A percentile compares a stretch with the other conserved stretches of the same genome.
Conservation (phyloP, 1,140 invertebrate genomes). For the Macrocentrus cingulum region DNA sequence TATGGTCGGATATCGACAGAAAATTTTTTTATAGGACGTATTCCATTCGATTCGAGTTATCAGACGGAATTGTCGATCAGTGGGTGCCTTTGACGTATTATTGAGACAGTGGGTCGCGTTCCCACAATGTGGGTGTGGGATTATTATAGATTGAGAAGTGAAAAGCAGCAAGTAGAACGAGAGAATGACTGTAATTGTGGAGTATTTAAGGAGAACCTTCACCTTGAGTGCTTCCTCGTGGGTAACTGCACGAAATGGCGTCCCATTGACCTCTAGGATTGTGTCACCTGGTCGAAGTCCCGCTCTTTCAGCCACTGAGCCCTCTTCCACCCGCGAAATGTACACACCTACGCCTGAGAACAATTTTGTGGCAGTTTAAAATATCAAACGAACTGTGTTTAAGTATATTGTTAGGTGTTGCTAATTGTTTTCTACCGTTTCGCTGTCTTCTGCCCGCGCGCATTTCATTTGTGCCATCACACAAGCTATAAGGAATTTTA, state of each 20-base stretch:
- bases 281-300: constrained; percentile 85
- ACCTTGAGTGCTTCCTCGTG: constrained; percentile 88
- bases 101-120: too few relatives aligned
- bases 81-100: too few relatives aligned
- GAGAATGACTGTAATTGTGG: neutral
- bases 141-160: too few relatives aligned
- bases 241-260: constrained; percentile 81
- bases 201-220: constrained; percentile 42
- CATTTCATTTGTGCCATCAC: neutral
- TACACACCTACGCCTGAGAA: constrained; percentile 80
- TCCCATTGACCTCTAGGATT: constrained; percentile 86
- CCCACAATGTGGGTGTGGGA: too few relatives aligned
- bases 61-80: too few relatives aligned
- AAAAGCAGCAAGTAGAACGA: too few relatives aligned
- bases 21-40: too few relatives aligned
- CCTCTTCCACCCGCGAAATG: constrained; percentile 84
- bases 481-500: neutral
- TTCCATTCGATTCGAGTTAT: too few relatives aligned
- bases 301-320: constrained; percentile 80
- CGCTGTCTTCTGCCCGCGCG: neutral
- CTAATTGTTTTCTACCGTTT: neutral
- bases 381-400: too few relatives aligned
- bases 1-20: too few relatives aligned
- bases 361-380: constrained; percentile 38
- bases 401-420: constrained; percentile 4